phyloP scores from a whole-genome alignment of 2,797 vertebrate species.

The Sebastes itinus region DNA sequence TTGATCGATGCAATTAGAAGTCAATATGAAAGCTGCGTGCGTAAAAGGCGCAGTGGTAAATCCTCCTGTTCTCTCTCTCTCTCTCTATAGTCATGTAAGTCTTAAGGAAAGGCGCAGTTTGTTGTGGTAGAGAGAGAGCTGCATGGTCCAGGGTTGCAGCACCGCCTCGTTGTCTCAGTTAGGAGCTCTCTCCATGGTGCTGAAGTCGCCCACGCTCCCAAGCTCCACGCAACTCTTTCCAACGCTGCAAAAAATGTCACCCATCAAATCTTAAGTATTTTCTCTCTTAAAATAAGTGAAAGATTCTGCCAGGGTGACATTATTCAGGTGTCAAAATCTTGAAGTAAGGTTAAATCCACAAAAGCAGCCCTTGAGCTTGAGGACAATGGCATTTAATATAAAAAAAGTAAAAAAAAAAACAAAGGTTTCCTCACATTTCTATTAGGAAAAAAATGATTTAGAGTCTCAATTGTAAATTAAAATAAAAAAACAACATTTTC shows the following conservation, averaged over 20 bases:
- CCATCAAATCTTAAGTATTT: neutral
- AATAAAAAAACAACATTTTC: too few relatives aligned
- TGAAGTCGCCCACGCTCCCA: constrained; percentile 71
- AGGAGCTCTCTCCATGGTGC: constrained; percentile 78
- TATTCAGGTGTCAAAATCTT: neutral
- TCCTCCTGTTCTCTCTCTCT: neutral
- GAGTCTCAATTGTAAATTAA: neutral
- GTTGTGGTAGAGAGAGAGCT: neutral
- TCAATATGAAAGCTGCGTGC: constrained; percentile 37
- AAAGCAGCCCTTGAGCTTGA: neutral
- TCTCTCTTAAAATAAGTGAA: neutral
- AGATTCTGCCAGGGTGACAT: neutral
- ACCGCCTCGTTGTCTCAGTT: constrained; percentile 46
- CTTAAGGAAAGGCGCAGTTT: neutral
- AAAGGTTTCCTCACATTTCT: too few relatives aligned
- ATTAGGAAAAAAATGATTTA: neutral
- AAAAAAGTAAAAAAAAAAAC: too few relatives aligned
- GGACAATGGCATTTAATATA: too few relatives aligned
- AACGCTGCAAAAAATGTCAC: constrained; percentile 7
- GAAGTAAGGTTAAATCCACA: neutral
- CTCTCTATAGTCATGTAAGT: neutral
- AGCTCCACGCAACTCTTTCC: neutral
- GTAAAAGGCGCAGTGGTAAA: constrained; percentile 4
- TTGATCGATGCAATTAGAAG: constrained; percentile 15
- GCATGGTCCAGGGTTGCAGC: constrained; percentile 1